Base-by-base conservation (phyloP, 2,888 invertebrate species). In the Ormyrus labotus region DNA sequence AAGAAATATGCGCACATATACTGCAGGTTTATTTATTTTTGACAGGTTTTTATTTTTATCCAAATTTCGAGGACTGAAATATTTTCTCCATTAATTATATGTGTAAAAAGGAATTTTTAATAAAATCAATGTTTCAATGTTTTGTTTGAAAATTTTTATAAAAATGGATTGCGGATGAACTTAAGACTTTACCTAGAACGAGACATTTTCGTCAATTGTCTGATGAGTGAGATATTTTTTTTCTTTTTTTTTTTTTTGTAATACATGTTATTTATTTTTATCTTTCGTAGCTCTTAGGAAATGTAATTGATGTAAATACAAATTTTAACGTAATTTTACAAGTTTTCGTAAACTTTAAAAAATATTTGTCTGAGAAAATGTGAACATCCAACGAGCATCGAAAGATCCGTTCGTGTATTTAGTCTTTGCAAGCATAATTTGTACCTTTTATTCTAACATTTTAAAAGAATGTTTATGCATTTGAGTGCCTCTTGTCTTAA, bases 131-230 rank as follows among this genome's bases (percentile, higher is more conserved):
- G 19, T 19, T 19, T 19, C 1, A 19, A 19, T 19, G 19, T 19
- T 19, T 19, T 19, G 19, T 19, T 19, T 19, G 1, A 19, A 19
- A 19, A 19, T 19, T 19, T 19, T 19, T 19, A 19, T 63, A 65
- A 8, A 8, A 65, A 67, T 74, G 81, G 78, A 81, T 81, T 68
- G 70, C 81, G 81, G 78, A 81, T 81, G 81, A 81, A 81, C n/a
- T 51, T 67, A 78, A 73, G 81, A 81, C 78, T 77, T 75, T 75
- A 48, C 19, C 51, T 71, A 61, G 50, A 72, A 58, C 51, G 50
- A 79, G 78, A 76, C 81, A 79, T 81, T 81, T 79, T 81, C 72
- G 58, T 78, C 75, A 81, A 70, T 78, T 67, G 67, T 75, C 47
- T 70, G 34, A n/a, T 68, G 34, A 68, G 72, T 80, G 68, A 80